phyloP scores from a whole-genome alignment of 37 sponge, comb jelly and placozoan genomes.

The Halichondria panicea region DNA sequence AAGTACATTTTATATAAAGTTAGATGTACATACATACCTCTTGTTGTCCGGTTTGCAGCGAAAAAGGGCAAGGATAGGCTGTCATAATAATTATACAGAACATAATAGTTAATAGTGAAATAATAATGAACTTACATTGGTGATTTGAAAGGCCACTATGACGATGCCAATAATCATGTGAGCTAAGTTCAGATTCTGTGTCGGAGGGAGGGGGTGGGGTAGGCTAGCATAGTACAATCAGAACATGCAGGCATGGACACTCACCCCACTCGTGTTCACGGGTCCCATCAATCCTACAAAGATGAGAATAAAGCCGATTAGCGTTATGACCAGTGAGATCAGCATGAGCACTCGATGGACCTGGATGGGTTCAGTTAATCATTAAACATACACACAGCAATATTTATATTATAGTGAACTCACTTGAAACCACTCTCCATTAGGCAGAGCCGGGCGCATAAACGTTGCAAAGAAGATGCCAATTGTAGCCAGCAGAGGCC shows the following conservation, averaged over 20 bases:
- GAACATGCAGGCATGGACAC: too few relatives aligned
- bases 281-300: conserved; percentile 58
- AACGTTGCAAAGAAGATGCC: conserved; percentile 73
- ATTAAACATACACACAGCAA: too few relatives aligned
- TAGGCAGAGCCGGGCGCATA: conserved; percentile 75
- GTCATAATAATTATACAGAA: background rate
- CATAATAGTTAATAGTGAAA: background rate
- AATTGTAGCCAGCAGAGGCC: conserved; percentile 53
- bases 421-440: conserved; percentile 75
- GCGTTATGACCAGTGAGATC: conserved; percentile 23
- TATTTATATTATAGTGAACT: too few relatives aligned
- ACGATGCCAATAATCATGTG: conserved; percentile 63
- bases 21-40: conserved; percentile 6
- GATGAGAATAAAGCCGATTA: conserved; percentile 44
- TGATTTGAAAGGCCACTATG: conserved; percentile 55
- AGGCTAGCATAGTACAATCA: too few relatives aligned
- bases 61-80: conserved; percentile 71
- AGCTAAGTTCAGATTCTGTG: background rate
- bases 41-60: conserved; percentile 57
- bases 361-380: too few relatives aligned
- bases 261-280: too few relatives aligned
- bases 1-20: background rate
- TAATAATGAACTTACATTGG: conserved; percentile 54
- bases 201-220: too few relatives aligned
- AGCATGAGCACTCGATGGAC: conserved; percentile 48